These are phyloP conservation scores for Pogonocichla stellata DNA, from an alignment of 2,113 vertebrate species.

Conservation along the genomic window DNA sequence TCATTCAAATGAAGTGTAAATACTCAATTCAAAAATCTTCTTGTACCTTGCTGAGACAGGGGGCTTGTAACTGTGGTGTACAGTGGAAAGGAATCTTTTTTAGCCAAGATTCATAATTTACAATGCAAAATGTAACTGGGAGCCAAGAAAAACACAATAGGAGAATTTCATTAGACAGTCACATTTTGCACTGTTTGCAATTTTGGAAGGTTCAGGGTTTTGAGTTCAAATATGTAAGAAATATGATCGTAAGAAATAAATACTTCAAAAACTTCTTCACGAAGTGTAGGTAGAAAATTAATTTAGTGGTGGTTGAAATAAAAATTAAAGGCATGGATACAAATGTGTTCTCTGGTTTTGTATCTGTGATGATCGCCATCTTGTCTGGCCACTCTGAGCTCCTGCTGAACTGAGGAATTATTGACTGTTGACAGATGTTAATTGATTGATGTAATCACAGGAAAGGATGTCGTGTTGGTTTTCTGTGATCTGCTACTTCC, in stretches of 20 bases:
- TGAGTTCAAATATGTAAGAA: not conserved
- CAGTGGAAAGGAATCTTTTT: not conserved
- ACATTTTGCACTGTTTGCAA: not conserved
- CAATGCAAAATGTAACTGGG: not conserved
- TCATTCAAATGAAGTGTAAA: not conserved
- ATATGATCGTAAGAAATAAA: not conserved
- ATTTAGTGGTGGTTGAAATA: not conserved
- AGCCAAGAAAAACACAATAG: not conserved
- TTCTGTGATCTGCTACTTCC: not conserved
- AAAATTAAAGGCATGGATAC: not conserved
- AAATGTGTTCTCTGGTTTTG: not conserved
- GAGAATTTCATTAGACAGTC: not conserved
- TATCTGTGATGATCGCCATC: not conserved
- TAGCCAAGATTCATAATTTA: not conserved
- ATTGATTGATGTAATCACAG: not conserved
- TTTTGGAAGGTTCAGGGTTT: not conserved
- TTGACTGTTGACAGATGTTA: not conserved
- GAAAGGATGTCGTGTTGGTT: not conserved
- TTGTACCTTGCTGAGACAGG: not conserved
- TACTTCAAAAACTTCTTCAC: not conserved
- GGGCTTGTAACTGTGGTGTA: not conserved
- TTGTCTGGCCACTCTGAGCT: not conserved
- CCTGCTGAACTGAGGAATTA: not conserved
- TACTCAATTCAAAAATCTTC: not conserved
- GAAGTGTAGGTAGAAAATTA: rapidly evolving